Conservation (phyloP, 2,797 vertebrate species). For the Echiichthys vipera region DNA sequence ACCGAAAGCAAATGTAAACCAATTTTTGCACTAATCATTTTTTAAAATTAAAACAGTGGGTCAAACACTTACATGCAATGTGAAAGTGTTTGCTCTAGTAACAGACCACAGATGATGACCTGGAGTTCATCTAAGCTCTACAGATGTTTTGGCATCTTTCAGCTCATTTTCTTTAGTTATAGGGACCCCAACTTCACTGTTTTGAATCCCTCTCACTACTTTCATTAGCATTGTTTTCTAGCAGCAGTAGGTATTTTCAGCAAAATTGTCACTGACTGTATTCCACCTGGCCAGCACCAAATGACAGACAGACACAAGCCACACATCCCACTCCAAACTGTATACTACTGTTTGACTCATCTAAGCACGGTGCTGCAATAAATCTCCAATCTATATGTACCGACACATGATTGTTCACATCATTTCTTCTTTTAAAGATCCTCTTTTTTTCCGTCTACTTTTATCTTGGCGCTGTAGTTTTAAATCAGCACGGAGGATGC, state of each 20-base stretch:
- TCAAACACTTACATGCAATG: neutral
- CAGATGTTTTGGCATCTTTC: neutral
- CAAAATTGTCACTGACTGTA: too few species aligned
- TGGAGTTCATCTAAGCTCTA: neutral
- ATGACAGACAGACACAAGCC: neutral
- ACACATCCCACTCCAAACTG: too few species aligned
- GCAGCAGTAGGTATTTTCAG: too few species aligned
- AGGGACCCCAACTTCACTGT: too few species aligned
- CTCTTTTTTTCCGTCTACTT: conserved; percentile 35
- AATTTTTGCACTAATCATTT: neutral
- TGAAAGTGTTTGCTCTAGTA: neutral
- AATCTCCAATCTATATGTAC: conserved; percentile 2
- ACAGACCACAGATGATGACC: neutral
- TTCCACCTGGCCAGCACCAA: neutral
- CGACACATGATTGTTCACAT: conserved; percentile 8
- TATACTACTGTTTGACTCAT: neutral
- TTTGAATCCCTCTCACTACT: neutral
- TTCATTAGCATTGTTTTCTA: neutral
- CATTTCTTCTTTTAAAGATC: conserved; percentile 17
- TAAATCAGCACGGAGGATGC: conserved; percentile 48
- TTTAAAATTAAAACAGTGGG: neutral
- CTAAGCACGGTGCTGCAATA: neutral
- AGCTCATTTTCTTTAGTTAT: too few species aligned
- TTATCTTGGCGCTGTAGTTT: conserved; percentile 31
- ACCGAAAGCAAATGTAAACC: neutral